Conservation (phyloP, 2,888 invertebrate species). For the Drosophila recens region DNA sequence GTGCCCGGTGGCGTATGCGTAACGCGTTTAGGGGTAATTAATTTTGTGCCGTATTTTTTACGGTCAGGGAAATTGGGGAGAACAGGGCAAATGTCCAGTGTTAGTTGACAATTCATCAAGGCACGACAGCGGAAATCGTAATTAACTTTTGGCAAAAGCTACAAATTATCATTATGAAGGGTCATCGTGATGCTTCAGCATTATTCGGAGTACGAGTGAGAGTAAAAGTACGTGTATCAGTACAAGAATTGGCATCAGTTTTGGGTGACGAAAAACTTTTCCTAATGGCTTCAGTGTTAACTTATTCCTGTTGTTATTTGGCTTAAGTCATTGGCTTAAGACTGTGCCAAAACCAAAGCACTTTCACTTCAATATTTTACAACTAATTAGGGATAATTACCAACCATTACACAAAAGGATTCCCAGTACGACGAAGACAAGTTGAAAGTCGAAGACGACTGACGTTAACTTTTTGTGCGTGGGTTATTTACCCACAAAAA, state of each 20-base stretch:
- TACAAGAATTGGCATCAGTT: constrained; percentile 7
- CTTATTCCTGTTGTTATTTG: constrained; percentile 33
- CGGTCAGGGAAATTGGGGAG: not conserved
- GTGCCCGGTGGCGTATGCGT: constrained; percentile 27
- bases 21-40: constrained; percentile 51
- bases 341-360: constrained; percentile 33
- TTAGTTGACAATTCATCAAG: constrained; percentile 51
- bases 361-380: constrained; percentile 69
- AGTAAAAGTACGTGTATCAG: no score
- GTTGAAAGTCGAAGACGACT: constrained; percentile 24
- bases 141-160: constrained; percentile 33
- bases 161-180: constrained; percentile 27
- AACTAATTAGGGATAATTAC: constrained; percentile 73
- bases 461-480: constrained; percentile 11
- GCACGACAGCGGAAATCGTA: constrained; percentile 42
- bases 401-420: constrained; percentile 58
- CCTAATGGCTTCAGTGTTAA: constrained; percentile 41
- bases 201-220: not conserved
- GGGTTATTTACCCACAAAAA: not conserved
- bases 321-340: constrained; percentile 16
- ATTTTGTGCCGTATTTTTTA: constrained; percentile 34
- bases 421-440: constrained; percentile 22
- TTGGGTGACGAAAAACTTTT: constrained; percentile 26
- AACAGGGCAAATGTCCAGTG: constrained; percentile 11
- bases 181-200: constrained; percentile 14